A percentile compares a stretch with the other conserved stretches of the same genome.
phyloP scores from a whole-genome alignment of 2,797 vertebrate genomes.

The Fratercula arctica region DNA sequence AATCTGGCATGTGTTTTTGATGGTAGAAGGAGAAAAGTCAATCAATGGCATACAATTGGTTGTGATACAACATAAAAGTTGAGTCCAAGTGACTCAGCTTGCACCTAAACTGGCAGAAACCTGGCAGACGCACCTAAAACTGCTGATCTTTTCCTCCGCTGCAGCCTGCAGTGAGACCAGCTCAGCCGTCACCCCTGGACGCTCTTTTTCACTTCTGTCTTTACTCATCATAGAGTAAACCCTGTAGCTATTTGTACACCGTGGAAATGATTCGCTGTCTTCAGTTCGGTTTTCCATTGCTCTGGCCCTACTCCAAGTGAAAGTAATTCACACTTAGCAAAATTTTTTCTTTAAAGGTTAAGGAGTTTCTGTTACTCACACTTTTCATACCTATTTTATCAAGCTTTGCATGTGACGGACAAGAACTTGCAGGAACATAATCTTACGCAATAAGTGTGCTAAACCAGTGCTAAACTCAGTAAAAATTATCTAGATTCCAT shows the following conservation, averaged over 20 bases:
- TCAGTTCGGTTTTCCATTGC: not conserved
- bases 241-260: not conserved
- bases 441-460: not conserved
- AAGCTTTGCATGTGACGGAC: not conserved
- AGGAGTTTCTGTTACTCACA: conserved; percentile 32
- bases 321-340: not conserved
- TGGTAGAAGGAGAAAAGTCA: not conserved
- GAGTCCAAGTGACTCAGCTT: not conserved
- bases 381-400: conserved; percentile 9
- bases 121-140: not conserved
- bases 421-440: not conserved
- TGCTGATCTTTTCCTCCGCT: not conserved
- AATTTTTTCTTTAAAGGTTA: not conserved
- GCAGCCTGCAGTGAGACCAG: not conserved
- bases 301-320: not conserved
- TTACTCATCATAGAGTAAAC: not conserved
- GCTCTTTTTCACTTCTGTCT: not conserved
- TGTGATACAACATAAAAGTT: not conserved
- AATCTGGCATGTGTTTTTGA: not conserved
- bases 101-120: not conserved
- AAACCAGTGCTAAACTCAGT: not conserved
- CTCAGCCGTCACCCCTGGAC: accelerated
- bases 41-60: accelerated
- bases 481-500: not conserved
- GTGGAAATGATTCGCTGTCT: not conserved